These are phyloP conservation scores for Atrichornis clamosus DNA, from an alignment of 2,113 vertebrate genomes.

Conservation along the genomic window DNA sequence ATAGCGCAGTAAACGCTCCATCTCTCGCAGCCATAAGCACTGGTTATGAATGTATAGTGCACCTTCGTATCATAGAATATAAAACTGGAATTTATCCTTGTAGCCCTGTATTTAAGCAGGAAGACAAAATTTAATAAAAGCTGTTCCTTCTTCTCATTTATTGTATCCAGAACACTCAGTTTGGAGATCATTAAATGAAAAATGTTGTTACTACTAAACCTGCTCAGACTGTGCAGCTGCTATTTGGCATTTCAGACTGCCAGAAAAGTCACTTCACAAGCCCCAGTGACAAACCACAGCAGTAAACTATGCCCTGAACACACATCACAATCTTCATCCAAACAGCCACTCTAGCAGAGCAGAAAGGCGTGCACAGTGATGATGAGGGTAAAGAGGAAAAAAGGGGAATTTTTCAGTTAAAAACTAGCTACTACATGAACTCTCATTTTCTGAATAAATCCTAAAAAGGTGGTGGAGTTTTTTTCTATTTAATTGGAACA, in stretches of 20 bases:
- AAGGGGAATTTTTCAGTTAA: not conserved
- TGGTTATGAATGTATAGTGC: not conserved
- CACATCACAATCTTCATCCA: not conserved
- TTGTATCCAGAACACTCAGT: not conserved
- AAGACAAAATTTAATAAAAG: not conserved
- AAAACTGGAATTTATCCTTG: not conserved
- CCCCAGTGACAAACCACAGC: not conserved
- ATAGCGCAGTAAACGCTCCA: not conserved
- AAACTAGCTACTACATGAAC: not conserved
- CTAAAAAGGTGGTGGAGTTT: not conserved
- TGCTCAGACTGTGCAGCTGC: fast-evolving
- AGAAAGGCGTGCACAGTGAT: not conserved
- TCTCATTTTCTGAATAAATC: not conserved
- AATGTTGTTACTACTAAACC: not conserved
- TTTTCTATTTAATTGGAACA: not conserved
- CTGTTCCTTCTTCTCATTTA: not conserved
- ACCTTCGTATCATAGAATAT: not conserved
- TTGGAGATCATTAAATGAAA: not conserved
- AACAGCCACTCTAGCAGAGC: not conserved
- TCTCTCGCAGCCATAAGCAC: not conserved
- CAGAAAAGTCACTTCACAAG: not conserved
- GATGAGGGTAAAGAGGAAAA: not conserved
- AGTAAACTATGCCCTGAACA: not conserved
- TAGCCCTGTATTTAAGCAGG: not conserved
- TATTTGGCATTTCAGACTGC: not conserved